phyloP scores from a whole-genome alignment of 2,888 invertebrate genomes.

The Lasioglossum zephyrum region DNA sequence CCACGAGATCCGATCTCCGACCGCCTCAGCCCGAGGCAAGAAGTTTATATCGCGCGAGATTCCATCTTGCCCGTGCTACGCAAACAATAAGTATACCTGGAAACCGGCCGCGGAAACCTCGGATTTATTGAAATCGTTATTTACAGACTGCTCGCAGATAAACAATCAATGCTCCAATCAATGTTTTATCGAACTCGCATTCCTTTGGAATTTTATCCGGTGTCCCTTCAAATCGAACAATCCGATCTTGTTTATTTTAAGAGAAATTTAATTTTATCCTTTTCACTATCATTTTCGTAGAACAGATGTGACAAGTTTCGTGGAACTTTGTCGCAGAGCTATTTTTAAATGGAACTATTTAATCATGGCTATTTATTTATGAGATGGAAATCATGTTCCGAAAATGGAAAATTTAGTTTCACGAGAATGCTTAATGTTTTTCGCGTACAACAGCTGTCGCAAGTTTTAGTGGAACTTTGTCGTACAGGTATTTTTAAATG shows the following conservation, averaged over 20 bases:
- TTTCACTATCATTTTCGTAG: neutral
- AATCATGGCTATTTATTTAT: neutral
- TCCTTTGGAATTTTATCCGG: neutral
- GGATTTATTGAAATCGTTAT: neutral
- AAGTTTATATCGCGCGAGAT: constrained; percentile 15
- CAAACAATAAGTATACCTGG: constrained; percentile 5
- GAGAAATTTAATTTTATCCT: neutral
- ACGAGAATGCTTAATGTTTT: neutral
- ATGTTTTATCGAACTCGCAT: neutral
- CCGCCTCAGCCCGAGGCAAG: constrained; percentile 13
- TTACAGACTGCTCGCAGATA: neutral
- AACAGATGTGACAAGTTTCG: neutral
- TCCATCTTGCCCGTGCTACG: constrained; percentile 16
- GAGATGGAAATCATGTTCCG: neutral
- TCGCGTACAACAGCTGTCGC: neutral
- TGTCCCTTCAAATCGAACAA: neutral
- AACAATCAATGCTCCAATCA: neutral
- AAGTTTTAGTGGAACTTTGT: neutral
- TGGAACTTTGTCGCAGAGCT: neutral
- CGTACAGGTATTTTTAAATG: neutral
- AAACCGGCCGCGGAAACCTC: neutral
- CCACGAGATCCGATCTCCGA: constrained; percentile 26
- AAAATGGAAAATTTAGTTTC: neutral
- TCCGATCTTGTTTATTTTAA: neutral
- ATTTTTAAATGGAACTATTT: neutral